Evolutionary conservation across 2,113 vertebrate genomes (phyloP).

Genomic region (Cyphomyrus discorhynchus): DNA sequence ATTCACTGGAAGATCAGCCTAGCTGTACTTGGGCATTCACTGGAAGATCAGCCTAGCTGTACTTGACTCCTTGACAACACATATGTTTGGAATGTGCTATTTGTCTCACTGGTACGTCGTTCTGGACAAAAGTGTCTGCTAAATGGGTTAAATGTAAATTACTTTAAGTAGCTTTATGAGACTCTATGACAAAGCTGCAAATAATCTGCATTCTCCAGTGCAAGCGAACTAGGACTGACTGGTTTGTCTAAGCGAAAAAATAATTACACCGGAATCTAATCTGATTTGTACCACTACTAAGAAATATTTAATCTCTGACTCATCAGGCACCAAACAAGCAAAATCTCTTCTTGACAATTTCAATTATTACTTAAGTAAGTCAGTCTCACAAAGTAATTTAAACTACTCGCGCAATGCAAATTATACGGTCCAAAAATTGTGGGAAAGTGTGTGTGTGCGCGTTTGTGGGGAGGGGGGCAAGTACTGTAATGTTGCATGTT

Average conservation of each 20-base stretch:
- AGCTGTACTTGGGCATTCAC: neutral
- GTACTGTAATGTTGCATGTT: neutral
- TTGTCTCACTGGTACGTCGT: neutral
- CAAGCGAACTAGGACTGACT: neutral
- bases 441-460: neutral
- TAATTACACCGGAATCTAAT: neutral
- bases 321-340: neutral
- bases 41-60: neutral
- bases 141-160: neutral
- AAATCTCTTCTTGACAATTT: slow-evolving; percentile 18
- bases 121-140: neutral
- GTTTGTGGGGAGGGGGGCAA: neutral
- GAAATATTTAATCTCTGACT: slow-evolving; percentile 11
- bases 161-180: neutral
- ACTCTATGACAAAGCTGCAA: neutral
- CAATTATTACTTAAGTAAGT: slow-evolving; percentile 14
- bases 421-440: neutral
- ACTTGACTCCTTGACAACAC: neutral
- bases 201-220: neutral
- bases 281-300: neutral
- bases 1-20: neutral
- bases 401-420: slow-evolving; percentile 13
- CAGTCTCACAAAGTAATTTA: slow-evolving; percentile 11
- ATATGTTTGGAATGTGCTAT: neutral
- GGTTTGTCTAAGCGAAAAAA: neutral